Evolutionary conservation across 92 coral and sea anemone species (phyloP).

Genomic region (Epizoanthus scotinus): DNA sequence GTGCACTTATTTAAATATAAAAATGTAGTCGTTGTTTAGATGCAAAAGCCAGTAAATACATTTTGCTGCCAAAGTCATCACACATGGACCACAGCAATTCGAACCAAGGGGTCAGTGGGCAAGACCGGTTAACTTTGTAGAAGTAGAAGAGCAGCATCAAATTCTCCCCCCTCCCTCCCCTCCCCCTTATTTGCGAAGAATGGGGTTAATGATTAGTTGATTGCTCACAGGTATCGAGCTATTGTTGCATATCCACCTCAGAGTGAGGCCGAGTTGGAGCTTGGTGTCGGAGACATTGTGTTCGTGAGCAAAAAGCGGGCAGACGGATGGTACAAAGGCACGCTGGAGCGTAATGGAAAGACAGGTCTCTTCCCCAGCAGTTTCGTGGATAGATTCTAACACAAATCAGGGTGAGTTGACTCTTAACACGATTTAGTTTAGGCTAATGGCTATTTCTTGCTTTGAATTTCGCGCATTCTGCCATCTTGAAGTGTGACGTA

Average conservation of each 20-base stretch:
- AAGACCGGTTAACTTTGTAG: too few species aligned
- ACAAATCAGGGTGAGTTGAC: neutral
- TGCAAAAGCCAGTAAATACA: too few species aligned
- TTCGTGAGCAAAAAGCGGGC: constrained; percentile 85
- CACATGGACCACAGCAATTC: too few species aligned
- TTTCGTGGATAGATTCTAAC: constrained; percentile 79
- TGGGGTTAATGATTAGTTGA: neutral
- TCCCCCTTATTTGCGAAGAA: neutral
- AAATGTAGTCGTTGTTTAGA: too few species aligned
- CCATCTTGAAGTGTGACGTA: too few species aligned
- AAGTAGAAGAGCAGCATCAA: neutral
- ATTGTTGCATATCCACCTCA: constrained; percentile 90
- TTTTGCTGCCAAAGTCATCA: too few species aligned
- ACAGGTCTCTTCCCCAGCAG: constrained; percentile 93
- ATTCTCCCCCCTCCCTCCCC: neutral
- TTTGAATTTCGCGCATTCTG: too few species aligned
- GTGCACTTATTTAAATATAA: too few species aligned
- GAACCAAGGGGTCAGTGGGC: too few species aligned
- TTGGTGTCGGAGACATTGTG: constrained; percentile 89
- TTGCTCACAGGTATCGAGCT: constrained; percentile 76
- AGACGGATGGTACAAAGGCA: constrained; percentile 98
- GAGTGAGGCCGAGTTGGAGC: constrained; percentile 87
- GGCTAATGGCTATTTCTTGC: too few species aligned
- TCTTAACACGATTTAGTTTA: too few species aligned
- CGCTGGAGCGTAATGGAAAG: constrained; percentile 94